These are phyloP conservation scores for Bellardia bayeri DNA, from an alignment of 2,888 invertebrate genomes.

Conservation along the genomic window DNA sequence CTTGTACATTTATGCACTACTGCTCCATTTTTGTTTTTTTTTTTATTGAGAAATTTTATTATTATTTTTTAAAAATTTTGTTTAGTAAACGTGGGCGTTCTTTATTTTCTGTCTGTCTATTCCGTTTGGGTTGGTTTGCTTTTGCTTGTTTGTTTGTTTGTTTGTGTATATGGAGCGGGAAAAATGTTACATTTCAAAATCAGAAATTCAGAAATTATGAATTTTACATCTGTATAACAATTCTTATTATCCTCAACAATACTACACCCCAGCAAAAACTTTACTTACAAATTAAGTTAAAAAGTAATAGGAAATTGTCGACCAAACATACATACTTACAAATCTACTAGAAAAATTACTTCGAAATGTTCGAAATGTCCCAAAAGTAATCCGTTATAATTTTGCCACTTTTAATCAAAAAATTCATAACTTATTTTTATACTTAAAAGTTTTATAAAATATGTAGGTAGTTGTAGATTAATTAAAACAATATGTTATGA, in stretches of 20 bases:
- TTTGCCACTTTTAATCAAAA: too few relatives aligned
- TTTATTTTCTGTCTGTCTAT: constrained; percentile 43
- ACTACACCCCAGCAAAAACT: constrained; percentile 7
- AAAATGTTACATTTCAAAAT: constrained; percentile 66
- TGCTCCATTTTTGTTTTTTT: constrained; percentile 58
- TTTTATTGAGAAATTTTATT: constrained; percentile 7
- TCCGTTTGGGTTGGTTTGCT: constrained; percentile 14
- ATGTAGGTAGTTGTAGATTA: too few relatives aligned
- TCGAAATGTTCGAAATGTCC: too few relatives aligned
- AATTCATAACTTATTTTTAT: too few relatives aligned
- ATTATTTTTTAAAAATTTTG: constrained; percentile 45
- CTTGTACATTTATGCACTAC: constrained; percentile 50
- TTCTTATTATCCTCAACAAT: constrained; percentile 3
- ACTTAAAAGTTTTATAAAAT: too few relatives aligned
- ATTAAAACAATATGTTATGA: too few relatives aligned
- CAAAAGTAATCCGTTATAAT: too few relatives aligned
- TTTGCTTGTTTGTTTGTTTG: not conserved
- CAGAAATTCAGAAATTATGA: constrained; percentile 49
- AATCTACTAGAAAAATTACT: too few relatives aligned
- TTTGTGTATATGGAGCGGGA: constrained; percentile 20
- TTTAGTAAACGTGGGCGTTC: constrained; percentile 62
- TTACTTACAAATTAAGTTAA: too few relatives aligned
- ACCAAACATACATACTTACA: too few relatives aligned
- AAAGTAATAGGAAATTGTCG: too few relatives aligned
- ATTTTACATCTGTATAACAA: constrained; percentile 24